phyloP scores from a whole-genome alignment of 2,797 vertebrate genomes.

The Halcyon badia region DNA sequence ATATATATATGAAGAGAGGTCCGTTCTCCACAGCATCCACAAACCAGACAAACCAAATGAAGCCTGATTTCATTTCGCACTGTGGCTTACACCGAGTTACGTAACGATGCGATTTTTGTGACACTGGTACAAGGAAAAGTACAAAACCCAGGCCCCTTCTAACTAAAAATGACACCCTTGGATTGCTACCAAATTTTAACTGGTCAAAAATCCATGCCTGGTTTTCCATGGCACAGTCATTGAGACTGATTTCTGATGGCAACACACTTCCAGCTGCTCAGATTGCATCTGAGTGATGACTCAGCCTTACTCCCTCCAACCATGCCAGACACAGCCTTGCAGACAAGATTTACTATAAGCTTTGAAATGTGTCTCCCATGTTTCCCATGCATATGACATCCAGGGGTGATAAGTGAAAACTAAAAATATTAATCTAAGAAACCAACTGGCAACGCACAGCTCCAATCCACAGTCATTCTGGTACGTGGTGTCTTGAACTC shows the following conservation, averaged over 20 bases:
- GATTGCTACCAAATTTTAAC: neutral
- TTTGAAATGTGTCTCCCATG: slow-evolving; percentile 60
- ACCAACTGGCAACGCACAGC: slow-evolving; percentile 30
- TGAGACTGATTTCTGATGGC: slow-evolving; percentile 68
- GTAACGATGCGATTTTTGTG: slow-evolving; percentile 13
- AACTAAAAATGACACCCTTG: neutral
- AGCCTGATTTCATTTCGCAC: neutral
- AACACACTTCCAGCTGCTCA: slow-evolving; percentile 52
- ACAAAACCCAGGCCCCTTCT: neutral
- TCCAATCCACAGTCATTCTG: neutral
- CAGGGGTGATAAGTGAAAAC: slow-evolving; percentile 49
- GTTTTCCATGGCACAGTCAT: slow-evolving; percentile 43
- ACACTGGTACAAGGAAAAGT: neutral
- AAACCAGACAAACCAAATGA: slow-evolving; percentile 15
- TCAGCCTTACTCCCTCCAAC: slow-evolving; percentile 64
- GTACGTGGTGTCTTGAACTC: slow-evolving; percentile 15
- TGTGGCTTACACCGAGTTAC: neutral
- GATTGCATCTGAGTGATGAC: slow-evolving; percentile 64
- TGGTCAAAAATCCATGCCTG: slow-evolving; percentile 40
- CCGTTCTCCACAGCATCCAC: slow-evolving; percentile 6
- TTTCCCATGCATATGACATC: slow-evolving; percentile 58
- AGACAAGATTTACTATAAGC: slow-evolving; percentile 45
- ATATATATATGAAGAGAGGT: neutral
- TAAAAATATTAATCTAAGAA: slow-evolving; percentile 40
- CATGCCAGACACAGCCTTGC: slow-evolving; percentile 41